Base-by-base conservation (phyloP, 2,888 invertebrate species). In the Rhagonycha lutea region DNA sequence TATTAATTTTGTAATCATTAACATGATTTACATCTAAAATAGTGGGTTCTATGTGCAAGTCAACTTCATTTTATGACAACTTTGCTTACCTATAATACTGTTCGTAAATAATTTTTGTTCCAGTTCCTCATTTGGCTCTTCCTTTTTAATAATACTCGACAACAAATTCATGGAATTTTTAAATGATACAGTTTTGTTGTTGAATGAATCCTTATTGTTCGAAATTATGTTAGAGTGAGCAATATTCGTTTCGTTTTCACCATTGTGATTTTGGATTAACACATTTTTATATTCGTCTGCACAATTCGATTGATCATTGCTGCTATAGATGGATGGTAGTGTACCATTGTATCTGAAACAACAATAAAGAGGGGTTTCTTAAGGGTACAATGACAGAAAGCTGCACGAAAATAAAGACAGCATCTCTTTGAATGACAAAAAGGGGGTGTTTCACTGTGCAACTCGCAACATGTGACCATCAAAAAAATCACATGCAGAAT, bases 21-120 rank as follows among this genome's bases (percentile, higher is more conserved):
- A 83, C 78, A 77, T 84, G 83, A 82, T 82, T 83, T 84, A 86
- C 81, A 79, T 85, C 86, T 86, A 75, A 62, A 82, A 80, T 23
- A 63, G 18, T 24, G 23, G 0, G 26, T 12, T 18, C 12, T 32
- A 32, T 5, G 32, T 12, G 1, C 5, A 32, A 32, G 32, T 2
- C 4, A 5, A 32, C 12, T 32, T 32, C 2, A 32, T 12, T 32
- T 12, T 32, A 32, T 4, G n/a, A 32, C 32, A n/a, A 32, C n/a
- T 12, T 32, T 32, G n/a, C 80, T 81, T 78, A 87, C 87, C 87
- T 87, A 87, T 88, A 88, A 88, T 88, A 88, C 88, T 88, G 87
- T 86, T 85, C 80, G 85, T 83, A 84, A 84, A 83, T 81, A 83
- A 82, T 81, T 85, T 86, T 77, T 83, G 82, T 78, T 86, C 85